Evolutionary conservation across 2,797 vertebrate genomes (phyloP).

Genomic region (Spinus pinus): DNA sequence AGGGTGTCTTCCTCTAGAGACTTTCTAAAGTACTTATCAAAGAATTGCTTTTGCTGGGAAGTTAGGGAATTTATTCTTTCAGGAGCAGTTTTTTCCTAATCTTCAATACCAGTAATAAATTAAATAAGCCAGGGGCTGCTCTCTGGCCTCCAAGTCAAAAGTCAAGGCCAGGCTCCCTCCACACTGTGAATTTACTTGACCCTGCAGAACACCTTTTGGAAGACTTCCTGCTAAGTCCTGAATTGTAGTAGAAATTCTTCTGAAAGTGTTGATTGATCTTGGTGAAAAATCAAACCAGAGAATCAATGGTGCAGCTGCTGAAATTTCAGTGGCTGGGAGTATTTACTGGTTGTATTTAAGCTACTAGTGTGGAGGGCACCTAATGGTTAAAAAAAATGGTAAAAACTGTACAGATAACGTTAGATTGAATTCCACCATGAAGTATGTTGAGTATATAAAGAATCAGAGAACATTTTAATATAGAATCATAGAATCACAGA

Average conservation of each 20-base stretch:
- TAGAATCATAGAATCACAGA: not conserved
- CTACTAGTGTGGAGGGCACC: not conserved
- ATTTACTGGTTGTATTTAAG: not conserved
- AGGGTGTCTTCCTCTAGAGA: not conserved
- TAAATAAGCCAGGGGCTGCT: not conserved
- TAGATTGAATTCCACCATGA: not conserved
- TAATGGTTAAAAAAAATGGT: not conserved
- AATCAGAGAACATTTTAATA: not conserved
- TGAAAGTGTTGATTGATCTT: not conserved
- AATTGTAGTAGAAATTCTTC: not conserved
- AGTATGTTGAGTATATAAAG: not conserved
- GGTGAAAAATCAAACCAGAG: not conserved
- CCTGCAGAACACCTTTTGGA: not conserved
- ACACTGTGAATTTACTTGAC: not conserved
- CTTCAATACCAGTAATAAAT: not conserved
- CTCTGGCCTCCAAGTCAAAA: not conserved
- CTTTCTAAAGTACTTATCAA: not conserved
- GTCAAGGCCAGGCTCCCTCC: not conserved
- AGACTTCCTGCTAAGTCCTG: not conserved
- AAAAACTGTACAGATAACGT: not conserved
- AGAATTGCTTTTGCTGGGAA: not conserved
- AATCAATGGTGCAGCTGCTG: not conserved
- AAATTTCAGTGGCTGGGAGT: not conserved
- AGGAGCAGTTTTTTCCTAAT: not conserved
- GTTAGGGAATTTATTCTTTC: not conserved